phyloP scores from a whole-genome alignment of 2,113 vertebrate genomes.

The Pavo muticus region DNA sequence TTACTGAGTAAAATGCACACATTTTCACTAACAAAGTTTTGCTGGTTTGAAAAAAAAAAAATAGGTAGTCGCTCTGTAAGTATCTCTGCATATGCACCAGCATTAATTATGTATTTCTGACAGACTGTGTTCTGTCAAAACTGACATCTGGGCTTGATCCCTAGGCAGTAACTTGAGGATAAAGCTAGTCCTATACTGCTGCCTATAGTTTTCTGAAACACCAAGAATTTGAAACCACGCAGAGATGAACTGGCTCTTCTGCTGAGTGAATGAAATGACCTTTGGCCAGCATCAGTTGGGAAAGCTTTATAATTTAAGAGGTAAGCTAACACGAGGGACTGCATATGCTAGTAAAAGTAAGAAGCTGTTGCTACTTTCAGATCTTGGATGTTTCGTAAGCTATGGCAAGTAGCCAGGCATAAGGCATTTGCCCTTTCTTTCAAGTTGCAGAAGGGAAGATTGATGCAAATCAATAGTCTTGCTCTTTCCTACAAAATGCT shows the following conservation, averaged over 20 bases:
- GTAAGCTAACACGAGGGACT: not conserved
- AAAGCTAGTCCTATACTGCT: not conserved
- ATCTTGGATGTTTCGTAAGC: not conserved
- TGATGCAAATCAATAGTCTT: not conserved
- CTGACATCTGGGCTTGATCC: conserved; percentile 31
- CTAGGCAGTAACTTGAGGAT: conserved; percentile 38
- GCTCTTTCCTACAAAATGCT: not conserved
- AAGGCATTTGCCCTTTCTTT: not conserved
- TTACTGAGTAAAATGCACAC: not conserved
- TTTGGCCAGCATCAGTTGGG: not conserved
- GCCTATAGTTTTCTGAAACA: not conserved
- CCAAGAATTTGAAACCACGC: conserved; percentile 16
- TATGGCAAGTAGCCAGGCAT: not conserved
- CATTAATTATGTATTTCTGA: conserved; percentile 48
- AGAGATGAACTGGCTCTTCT: not conserved
- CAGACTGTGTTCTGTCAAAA: conserved; percentile 11
- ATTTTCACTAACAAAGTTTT: not conserved
- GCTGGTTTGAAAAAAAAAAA: not conserved
- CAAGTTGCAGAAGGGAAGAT: not conserved
- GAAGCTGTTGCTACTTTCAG: not conserved
- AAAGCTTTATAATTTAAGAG: not conserved
- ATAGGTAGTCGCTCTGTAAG: not conserved
- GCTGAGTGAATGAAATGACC: not conserved
- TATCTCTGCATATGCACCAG: not conserved
- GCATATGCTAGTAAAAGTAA: fast-evolving